Evolutionary conservation across 2,888 invertebrate genomes (phyloP).

Genomic region (Drosophila antonietae): DNA sequence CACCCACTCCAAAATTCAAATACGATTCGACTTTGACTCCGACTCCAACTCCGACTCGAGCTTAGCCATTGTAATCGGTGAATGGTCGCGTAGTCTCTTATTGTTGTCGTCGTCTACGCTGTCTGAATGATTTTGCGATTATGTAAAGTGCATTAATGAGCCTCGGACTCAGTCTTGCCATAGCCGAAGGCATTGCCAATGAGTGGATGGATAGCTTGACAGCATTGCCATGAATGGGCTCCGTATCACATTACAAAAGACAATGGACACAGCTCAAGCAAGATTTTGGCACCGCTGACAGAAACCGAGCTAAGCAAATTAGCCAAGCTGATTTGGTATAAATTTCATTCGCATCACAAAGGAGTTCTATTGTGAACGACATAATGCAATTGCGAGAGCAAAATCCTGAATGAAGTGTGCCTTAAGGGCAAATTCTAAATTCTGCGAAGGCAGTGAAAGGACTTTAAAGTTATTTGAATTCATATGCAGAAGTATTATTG

Average conservation of each 20-base stretch:
- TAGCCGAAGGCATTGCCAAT: conserved; percentile 49
- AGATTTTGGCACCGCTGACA: conserved; percentile 31
- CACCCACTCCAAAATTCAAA: conserved; percentile 6
- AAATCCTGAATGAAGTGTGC: conserved; percentile 1
- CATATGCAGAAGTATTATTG: not conserved
- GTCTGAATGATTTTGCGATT: conserved; percentile 79
- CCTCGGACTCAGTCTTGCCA: conserved; percentile 58
- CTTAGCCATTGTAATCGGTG: conserved; percentile 49
- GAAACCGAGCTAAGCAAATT: conserved; percentile 59
- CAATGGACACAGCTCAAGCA: conserved; percentile 54
- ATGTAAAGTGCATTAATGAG: conserved; percentile 81
- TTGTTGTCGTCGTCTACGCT: conserved; percentile 53
- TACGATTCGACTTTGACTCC: conserved; percentile 6
- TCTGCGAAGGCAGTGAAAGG: not conserved
- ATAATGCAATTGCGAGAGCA: conserved; percentile 23
- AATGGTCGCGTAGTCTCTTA: conserved; percentile 32
- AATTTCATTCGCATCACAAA: conserved; percentile 52
- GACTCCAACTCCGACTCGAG: conserved; percentile 19
- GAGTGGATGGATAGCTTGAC: conserved; percentile 62
- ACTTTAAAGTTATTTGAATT: not conserved
- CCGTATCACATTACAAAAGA: conserved; percentile 74
- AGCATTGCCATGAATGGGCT: conserved; percentile 45
- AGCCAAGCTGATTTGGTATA: conserved; percentile 50
- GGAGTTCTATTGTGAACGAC: conserved; percentile 15
- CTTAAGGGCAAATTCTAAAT: not conserved